Evolutionary conservation across 2,888 invertebrate species (phyloP).

Genomic region (Drosophila diplacantha): DNA sequence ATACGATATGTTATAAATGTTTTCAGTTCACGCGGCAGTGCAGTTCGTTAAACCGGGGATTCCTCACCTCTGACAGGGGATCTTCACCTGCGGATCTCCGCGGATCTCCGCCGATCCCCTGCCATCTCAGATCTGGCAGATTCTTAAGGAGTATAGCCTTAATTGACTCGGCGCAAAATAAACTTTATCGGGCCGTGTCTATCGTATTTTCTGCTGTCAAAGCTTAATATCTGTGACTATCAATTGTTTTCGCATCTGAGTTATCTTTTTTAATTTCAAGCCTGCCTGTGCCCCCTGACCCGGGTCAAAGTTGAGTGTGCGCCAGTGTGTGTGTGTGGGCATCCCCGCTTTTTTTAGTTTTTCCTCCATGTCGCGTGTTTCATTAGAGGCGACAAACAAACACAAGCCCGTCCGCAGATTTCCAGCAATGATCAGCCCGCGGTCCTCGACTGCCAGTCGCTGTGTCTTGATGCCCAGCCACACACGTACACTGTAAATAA

Average conservation of each 20-base stretch:
- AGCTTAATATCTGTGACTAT: constrained; percentile 72
- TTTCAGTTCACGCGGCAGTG: constrained; percentile 41
- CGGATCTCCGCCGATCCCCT: constrained; percentile 12
- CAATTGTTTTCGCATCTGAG: constrained; percentile 74
- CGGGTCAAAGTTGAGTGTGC: constrained; percentile 65
- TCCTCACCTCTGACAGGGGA: constrained; percentile 13
- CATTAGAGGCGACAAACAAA: constrained; percentile 73
- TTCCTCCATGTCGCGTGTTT: constrained; percentile 68
- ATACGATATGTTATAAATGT: constrained; percentile 36
- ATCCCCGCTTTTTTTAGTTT: constrained; percentile 12
- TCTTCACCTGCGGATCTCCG: constrained; percentile 22
- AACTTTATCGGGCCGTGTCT: constrained; percentile 63
- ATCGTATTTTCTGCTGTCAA: constrained; percentile 65
- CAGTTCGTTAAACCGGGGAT: constrained; percentile 59
- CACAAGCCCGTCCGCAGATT: constrained; percentile 52
- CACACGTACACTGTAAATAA: constrained; percentile 10
- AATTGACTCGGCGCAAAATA: constrained; percentile 63
- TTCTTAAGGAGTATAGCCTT: constrained; percentile 47
- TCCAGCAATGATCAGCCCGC: constrained; percentile 68
- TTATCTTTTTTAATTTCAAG: constrained; percentile 73
- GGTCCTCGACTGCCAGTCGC: constrained; percentile 16
- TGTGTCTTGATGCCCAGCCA: constrained; percentile 21
- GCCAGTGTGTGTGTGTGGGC: constrained; percentile 24
- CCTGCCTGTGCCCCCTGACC: constrained; percentile 64
- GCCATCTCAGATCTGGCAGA: constrained; percentile 12